Evolutionary conservation across 1,140 invertebrate species (phyloP), one percentile per base, ranked within the genome.

Genomic region (Hyles vespertilio): DNA sequence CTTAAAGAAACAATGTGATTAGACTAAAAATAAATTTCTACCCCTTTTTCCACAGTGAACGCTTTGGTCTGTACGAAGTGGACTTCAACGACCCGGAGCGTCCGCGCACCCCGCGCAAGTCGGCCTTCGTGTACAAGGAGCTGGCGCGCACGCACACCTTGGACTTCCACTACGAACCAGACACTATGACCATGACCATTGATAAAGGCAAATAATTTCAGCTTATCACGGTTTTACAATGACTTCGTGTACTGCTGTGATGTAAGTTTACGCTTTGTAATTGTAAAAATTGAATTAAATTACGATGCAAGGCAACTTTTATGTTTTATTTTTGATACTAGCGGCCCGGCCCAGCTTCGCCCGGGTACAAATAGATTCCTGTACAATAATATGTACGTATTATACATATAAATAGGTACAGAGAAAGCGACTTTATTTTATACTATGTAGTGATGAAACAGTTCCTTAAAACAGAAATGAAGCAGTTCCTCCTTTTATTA

Each of bases 11-110:
- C 2, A 22, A 22, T 22, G 2, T 22, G 22, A 22, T 22, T 22
- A 22, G 22, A 22, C 22, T 22, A 2, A 22, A 22, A 22, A 22
- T 22, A 0, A 22, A 22, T 22, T 22, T 22, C 22, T 22, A 22
- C 22, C 22, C 22, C 22, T 22, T 22, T 22, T 22, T 22, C 22
- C 22, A 63, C 77, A 91, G 91, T 2, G 88, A 92, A 73, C 91
- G 89, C 58, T 96, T 94, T 77, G 95, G 95, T 3, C 65, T 95
- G 0, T 91, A 93, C 63, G 89, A 91, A 33, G 93, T 95, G 2
- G 91, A 95, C 72, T 95, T 94, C 63, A 87, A 72, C 3, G 86
- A 91, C 91, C 2, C 95, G 4, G 51, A 34, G 7, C 51, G 51
- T 12, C 9, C 12, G 32, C 46, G 46, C 46, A 48, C 46, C n/a